These are phyloP conservation scores for Cynocephalus volans DNA, from an alignment of 2,113 vertebrate genomes.

Conservation along the genomic window DNA sequence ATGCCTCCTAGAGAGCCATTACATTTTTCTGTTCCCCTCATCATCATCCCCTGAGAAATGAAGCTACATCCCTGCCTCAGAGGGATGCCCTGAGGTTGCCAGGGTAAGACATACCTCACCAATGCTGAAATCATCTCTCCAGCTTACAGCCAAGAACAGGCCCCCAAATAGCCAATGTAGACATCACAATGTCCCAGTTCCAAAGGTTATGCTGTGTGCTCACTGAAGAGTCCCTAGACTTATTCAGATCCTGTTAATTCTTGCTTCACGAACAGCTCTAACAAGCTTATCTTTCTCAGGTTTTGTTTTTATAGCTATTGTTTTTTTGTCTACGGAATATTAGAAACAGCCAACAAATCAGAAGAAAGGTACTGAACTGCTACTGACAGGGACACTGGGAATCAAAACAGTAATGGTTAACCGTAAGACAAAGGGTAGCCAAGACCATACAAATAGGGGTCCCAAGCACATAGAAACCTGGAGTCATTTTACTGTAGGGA, in stretches of 20 bases:
- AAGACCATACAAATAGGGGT: neutral
- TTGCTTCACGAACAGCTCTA: neutral
- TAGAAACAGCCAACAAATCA: neutral
- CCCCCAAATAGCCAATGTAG: neutral
- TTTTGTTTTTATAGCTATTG: neutral
- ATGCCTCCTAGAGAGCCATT: accelerated
- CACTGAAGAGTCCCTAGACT: neutral
- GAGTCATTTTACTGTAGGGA: neutral
- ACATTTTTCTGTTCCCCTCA: neutral
- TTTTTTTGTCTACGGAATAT: neutral
- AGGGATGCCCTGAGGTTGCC: neutral
- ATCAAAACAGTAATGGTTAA: neutral
- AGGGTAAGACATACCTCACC: neutral
- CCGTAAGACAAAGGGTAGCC: neutral
- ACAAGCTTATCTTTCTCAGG: neutral
- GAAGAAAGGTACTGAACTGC: neutral
- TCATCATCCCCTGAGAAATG: neutral
- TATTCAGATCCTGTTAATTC: neutral
- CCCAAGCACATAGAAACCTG: neutral
- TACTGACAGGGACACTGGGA: neutral
- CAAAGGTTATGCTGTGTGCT: neutral
- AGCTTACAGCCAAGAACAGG: neutral
- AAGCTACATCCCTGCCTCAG: neutral
- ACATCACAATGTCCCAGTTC: neutral
- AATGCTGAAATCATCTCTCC: neutral